Percentiles rank a stretch among this genome's conserved stretches.
Evolutionary conservation across 2,797 vertebrate genomes (phyloP).

Genomic region (Poecilia gillii): DNA sequence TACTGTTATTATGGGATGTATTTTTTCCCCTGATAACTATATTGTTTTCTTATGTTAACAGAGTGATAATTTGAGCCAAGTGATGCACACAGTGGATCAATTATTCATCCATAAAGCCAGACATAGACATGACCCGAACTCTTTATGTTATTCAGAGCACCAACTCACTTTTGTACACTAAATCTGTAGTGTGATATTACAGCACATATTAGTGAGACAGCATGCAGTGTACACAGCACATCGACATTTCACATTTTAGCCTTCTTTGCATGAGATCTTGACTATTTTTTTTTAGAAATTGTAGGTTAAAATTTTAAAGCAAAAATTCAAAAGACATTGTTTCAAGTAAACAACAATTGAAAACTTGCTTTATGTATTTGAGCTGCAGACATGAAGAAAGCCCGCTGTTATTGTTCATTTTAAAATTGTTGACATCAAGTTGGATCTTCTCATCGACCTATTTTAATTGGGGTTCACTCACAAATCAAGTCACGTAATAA

Average conservation of each 20-base stretch:
- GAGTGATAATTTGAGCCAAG: constrained; percentile 49
- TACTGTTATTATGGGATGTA: constrained; percentile 36
- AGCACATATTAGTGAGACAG: not conserved
- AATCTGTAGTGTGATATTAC: not conserved
- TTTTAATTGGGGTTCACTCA: not conserved
- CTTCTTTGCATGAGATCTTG: not conserved
- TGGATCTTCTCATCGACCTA: not conserved
- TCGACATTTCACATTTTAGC: not conserved
- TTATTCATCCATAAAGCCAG: constrained; percentile 48
- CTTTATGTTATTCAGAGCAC: constrained; percentile 11
- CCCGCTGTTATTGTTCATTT: not conserved
- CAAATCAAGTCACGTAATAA: not conserved
- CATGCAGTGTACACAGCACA: not conserved
- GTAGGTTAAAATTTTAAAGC: not conserved
- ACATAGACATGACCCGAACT: constrained; percentile 21
- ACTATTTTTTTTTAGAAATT: not conserved
- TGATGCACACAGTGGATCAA: constrained; percentile 46
- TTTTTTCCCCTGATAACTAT: constrained; percentile 12
- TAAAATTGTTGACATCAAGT: not conserved
- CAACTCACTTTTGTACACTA: constrained; percentile 8
- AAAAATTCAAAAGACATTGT: not conserved
- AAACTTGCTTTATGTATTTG: not conserved
- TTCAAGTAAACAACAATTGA: not conserved
- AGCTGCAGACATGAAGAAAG: not conserved
- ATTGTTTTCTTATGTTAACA: constrained; percentile 50